Evolutionary conservation across 2,113 vertebrate species (phyloP).

Genomic region (Callocephalon fimbriatum): DNA sequence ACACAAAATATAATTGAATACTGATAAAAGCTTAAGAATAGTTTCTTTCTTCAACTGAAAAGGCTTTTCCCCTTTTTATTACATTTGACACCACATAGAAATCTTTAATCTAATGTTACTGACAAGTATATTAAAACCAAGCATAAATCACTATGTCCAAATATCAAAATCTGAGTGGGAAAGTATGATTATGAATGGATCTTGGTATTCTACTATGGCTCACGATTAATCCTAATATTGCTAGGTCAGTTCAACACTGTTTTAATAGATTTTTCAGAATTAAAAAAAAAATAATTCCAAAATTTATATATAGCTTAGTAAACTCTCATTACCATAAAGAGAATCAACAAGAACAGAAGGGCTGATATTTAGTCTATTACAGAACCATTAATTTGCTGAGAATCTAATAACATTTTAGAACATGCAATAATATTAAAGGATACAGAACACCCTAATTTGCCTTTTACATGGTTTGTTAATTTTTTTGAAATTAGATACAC

Average conservation of each 20-base stretch:
- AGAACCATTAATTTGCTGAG: not conserved
- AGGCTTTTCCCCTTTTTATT: not conserved
- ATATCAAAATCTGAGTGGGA: not conserved
- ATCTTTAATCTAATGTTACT: not conserved
- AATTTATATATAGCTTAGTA: not conserved
- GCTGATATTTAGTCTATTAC: not conserved
- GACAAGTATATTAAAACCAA: not conserved
- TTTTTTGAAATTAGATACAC: constrained; percentile 59
- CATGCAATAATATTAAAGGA: constrained; percentile 7
- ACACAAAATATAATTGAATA: not conserved
- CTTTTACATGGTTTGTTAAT: constrained; percentile 38
- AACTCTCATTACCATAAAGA: not conserved
- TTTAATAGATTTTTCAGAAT: not conserved
- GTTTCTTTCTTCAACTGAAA: not conserved
- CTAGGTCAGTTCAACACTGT: not conserved
- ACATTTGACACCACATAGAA: not conserved
- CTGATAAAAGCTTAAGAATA: not conserved
- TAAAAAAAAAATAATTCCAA: not conserved
- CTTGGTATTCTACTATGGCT: not conserved
- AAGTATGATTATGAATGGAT: not conserved
- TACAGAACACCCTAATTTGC: constrained; percentile 19
- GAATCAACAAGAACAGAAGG: not conserved
- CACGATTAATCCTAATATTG: not conserved
- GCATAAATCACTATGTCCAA: not conserved
- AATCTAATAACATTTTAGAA: not conserved